Evolutionary conservation across 2,797 vertebrate species (phyloP), one percentile per base, ranked within the genome.

Genomic region (Hoplostethus mediterraneus): DNA sequence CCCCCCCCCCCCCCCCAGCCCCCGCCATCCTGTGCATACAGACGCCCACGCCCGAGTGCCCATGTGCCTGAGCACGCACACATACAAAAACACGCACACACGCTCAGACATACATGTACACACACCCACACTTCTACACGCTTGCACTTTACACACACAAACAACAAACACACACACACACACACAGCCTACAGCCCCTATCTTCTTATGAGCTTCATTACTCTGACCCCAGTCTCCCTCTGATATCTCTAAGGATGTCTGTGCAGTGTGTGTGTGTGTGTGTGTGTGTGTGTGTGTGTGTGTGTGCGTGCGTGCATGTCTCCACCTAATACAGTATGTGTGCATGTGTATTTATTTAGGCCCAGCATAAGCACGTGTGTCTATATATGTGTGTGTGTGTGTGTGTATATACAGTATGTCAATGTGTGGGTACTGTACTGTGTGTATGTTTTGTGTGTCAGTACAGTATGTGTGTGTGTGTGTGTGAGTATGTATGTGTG

Each of bases 171-270:
- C 30, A 21, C 38, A 57, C 33, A 38, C 30, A 21, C 38, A 71
- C 31, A 68, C 71, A 82, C 75, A 87, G 87, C 83, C 87, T 81
- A 74, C 65, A 87, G 86, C 87, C 73, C 72, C 65, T 76, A 67
- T 85, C 78, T 87, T 85, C 76, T 82, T 85, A 86, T 81, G 79
- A 90, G 87, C 81, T 89, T 92, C 89, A 90, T 94, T 92, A 90
- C 84, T 88, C 73, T 92, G 90, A 94, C 92, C 89, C 80, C 75
- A 75, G 81, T 86, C 87, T 88, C 79, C 82, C 80, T 88, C 90
- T 81, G 73, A 90, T 79, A 89, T 87, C 88, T 88, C 81, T 79
- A 82, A 88, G 80, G 89, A 91, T 85, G 73, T 88, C 78, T 87
- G 77, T 79, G 73, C 48, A 63, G 30, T 48, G 16, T 69, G 58